phyloP scores from a whole-genome alignment of 2,888 invertebrate species.

The Meiosimyza platycephala region DNA sequence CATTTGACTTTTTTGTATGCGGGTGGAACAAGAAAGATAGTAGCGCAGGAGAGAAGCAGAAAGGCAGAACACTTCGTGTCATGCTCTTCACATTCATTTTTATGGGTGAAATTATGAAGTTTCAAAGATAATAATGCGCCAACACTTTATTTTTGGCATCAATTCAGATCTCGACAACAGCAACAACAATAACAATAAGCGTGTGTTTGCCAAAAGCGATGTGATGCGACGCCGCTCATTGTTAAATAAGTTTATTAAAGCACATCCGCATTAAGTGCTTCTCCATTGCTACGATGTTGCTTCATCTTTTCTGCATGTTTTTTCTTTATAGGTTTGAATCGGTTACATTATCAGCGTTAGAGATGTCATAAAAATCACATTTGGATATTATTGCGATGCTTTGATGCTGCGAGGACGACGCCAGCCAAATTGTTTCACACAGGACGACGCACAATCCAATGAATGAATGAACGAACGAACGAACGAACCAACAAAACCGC shows the following conservation, averaged over 20 bases:
- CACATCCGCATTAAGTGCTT: conserved; percentile 27
- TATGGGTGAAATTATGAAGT: conserved; percentile 59
- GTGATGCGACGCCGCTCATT: conserved; percentile 30
- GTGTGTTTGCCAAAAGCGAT: conserved; percentile 36
- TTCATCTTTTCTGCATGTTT: neutral
- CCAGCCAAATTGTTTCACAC: conserved; percentile 35
- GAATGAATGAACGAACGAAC: no score
- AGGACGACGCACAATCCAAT: neutral
- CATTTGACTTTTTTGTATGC: neutral
- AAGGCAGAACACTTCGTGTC: no score
- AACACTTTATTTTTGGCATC: conserved; percentile 65
- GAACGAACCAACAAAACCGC: neutral
- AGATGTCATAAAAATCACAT: conserved; percentile 46
- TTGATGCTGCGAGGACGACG: conserved; percentile 35
- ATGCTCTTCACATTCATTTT: conserved; percentile 11
- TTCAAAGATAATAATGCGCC: conserved; percentile 65
- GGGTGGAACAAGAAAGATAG: no score
- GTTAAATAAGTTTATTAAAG: conserved; percentile 38
- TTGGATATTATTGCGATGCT: conserved; percentile 42
- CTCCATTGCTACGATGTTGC: conserved; percentile 8
- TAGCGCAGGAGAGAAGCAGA: no score
- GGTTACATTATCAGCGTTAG: conserved; percentile 40
- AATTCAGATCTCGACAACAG: conserved; percentile 52
- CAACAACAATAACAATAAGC: conserved; percentile 22
- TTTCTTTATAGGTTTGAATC: neutral